A percentile compares a stretch with the other conserved stretches of the same genome.
These are phyloP conservation scores for Synergus itoensis DNA, from an alignment of 2,888 invertebrate species.

Conservation along the genomic window DNA sequence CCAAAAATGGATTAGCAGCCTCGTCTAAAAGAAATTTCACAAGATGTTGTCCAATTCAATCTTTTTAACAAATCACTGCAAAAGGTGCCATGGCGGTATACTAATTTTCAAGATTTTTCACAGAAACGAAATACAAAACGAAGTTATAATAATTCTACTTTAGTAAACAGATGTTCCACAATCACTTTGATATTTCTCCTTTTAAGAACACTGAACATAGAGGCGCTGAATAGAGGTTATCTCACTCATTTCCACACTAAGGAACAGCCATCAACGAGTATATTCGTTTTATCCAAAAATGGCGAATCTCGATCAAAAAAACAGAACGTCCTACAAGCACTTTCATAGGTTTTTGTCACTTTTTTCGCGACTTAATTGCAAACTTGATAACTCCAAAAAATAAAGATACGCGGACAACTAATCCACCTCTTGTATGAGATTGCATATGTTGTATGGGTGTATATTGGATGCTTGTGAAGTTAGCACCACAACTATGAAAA, in stretches of 20 bases:
- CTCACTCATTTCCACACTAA: constrained; percentile 26
- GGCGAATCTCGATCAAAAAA: constrained; percentile 15
- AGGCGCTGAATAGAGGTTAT: constrained; percentile 30
- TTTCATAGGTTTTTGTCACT: neutral
- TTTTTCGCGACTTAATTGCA: neutral
- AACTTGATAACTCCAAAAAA: neutral
- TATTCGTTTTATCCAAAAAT: constrained; percentile 25
- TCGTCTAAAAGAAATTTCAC: constrained; percentile 33
- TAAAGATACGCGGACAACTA: neutral
- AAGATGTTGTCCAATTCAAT: constrained; percentile 27
- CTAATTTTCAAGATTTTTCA: neutral
- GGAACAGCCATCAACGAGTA: neutral
- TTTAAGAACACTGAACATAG: constrained; percentile 34
- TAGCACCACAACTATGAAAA: too few species aligned
- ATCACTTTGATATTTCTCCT: constrained; percentile 32
- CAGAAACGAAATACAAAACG: neutral
- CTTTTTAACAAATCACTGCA: constrained; percentile 23
- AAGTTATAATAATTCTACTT: constrained; percentile 21
- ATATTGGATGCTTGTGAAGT: too few species aligned
- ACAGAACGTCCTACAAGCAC: neutral
- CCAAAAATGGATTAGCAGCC: constrained; percentile 30
- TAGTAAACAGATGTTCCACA: constrained; percentile 12
- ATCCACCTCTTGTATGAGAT: neutral
- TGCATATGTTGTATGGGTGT: neutral
- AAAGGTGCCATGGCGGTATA: constrained; percentile 17